Evolutionary conservation across 2,888 invertebrate species (phyloP).

Genomic region (Hirtodrosophila histrioides): DNA sequence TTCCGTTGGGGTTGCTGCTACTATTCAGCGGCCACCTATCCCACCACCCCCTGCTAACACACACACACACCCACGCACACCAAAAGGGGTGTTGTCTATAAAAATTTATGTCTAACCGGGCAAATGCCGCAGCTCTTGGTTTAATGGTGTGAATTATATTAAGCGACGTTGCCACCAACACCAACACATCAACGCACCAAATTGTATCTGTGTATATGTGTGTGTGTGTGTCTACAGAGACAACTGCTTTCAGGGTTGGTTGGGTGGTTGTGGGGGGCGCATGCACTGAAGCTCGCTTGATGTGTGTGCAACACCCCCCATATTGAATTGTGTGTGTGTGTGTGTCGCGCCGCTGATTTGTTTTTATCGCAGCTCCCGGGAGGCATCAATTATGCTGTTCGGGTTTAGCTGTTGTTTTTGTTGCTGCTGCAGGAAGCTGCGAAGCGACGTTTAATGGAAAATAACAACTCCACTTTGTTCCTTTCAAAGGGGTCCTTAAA

Average conservation of each 20-base stretch:
- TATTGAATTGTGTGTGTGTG: constrained; percentile 36
- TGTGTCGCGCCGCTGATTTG: constrained; percentile 70
- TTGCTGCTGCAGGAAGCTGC: constrained; percentile 22
- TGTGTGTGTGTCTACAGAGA: constrained; percentile 41
- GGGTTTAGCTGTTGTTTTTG: constrained; percentile 19
- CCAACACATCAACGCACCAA: constrained; percentile 28
- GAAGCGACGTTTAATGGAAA: constrained; percentile 56
- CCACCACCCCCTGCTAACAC: not conserved
- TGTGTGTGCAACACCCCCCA: constrained; percentile 26
- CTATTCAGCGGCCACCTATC: constrained; percentile 6
- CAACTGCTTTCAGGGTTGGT: constrained; percentile 43
- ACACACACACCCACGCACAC: not conserved
- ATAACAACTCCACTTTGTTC: constrained; percentile 51
- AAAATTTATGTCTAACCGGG: constrained; percentile 76
- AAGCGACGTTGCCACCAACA: constrained; percentile 53
- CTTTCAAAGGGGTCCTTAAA: constrained; percentile 28
- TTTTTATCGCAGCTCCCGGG: constrained; percentile 78
- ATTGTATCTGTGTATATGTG: constrained; percentile 13
- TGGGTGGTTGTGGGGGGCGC: constrained; percentile 25
- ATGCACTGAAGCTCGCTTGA: constrained; percentile 33
- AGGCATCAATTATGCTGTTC: constrained; percentile 75
- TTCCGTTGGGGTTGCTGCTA: constrained; percentile 36
- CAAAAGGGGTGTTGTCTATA: constrained; percentile 71
- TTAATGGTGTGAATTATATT: constrained; percentile 81
- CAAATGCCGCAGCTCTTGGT: constrained; percentile 75